Evolutionary conservation across 1,140 invertebrate species (phyloP), one percentile per base, ranked within the genome.

Genomic region (Listronotus oregonensis): DNA sequence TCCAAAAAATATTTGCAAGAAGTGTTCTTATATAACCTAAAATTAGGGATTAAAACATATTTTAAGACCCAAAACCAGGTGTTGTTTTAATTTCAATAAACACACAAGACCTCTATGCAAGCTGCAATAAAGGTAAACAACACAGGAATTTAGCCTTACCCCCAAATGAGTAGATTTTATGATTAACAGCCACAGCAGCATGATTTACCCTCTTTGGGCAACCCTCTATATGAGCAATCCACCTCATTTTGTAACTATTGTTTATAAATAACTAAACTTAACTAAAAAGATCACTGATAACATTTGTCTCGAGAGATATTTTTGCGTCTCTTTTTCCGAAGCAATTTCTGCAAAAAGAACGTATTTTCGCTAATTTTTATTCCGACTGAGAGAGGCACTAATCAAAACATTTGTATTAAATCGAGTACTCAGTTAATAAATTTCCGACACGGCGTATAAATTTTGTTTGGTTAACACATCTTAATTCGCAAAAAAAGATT

Each of bases 151-250:
- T 46, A 14, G 6, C 8, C 47, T 65, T 65, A 65, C 63, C 95
- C 18, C 94, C 95, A 81, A 97, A 97, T 0, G 91, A 93, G 76
- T 89, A 96, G 54, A 97, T 93, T 71, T 86, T 87, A 63, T 91
- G 86, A 14, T 84, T 87, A 42, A 96, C 86, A 54, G 86, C 84
- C 37, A 93, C 92, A n/a, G 93, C 92, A 10, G 94, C 94, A 85
- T 96, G 94, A 79, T 97, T 97, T 1, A 96, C 87, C 31, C 84
- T 81, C 72, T 86, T 83, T 3, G 91, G 92, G 18, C 93, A 93
- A 42, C 92, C 92, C 76, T 91, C 89, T 61, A 94, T 80, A 74
- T 89, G 86, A 49, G 90, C 85, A n/a, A 90, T 92, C 93, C 92
- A 95, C 73, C 81, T 77, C 86, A 87, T 87, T 46, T 34, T 54